Conservation (phyloP, 2,113 vertebrate genomes). For the Channa maculata region DNA sequence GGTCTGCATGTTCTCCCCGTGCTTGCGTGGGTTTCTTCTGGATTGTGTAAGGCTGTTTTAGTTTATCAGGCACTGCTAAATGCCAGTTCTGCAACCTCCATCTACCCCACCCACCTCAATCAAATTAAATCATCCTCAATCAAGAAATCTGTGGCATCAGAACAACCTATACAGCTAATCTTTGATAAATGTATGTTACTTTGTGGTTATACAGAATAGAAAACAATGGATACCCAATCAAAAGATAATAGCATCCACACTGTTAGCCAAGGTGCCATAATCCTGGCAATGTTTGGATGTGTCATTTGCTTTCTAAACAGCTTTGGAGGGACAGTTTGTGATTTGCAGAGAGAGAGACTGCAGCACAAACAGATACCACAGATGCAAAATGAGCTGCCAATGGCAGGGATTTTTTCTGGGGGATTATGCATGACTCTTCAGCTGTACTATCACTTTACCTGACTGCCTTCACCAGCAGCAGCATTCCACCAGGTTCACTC, state of each 20-base stretch:
- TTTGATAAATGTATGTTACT: too few relatives aligned
- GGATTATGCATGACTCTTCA: slow-evolving; percentile 39
- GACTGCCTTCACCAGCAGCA: slow-evolving; percentile 12
- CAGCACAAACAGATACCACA: slow-evolving; percentile 31
- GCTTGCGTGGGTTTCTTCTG: too few relatives aligned
- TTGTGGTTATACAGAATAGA: too few relatives aligned
- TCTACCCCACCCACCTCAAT: too few relatives aligned
- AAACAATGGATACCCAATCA: not conserved
- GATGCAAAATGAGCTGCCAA: slow-evolving; percentile 41
- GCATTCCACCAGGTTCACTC: too few relatives aligned
- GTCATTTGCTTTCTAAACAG: slow-evolving; percentile 19
- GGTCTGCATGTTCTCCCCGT: too few relatives aligned
- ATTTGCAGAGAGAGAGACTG: slow-evolving; percentile 11
- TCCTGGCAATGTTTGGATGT: not conserved
- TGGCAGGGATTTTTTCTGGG: slow-evolving; percentile 30
- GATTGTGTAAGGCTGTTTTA: too few relatives aligned
- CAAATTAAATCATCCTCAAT: too few relatives aligned
- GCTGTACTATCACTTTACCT: slow-evolving; percentile 24
- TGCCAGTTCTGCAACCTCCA: too few relatives aligned
- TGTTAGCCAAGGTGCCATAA: not conserved
- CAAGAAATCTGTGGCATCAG: too few relatives aligned
- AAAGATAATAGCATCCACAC: not conserved
- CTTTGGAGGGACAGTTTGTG: slow-evolving; percentile 29
- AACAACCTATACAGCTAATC: too few relatives aligned
- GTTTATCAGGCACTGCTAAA: too few relatives aligned